Percentiles rank a stretch among this genome's conserved stretches.
phyloP scores from a whole-genome alignment of 2,888 invertebrate genomes.

The Gastracanthus pulcherrimus region DNA sequence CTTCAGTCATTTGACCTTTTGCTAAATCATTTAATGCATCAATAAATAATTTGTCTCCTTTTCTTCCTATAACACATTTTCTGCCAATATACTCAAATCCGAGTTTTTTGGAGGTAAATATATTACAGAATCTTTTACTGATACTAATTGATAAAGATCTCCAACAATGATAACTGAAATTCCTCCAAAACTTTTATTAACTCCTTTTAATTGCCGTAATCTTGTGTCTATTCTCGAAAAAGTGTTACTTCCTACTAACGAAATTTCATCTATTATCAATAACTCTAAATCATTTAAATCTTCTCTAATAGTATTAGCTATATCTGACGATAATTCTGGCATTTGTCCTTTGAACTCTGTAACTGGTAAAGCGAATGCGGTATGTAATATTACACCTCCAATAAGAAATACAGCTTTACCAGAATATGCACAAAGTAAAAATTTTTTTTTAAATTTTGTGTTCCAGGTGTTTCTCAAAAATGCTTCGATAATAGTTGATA shows the following conservation, averaged over 20 bases:
- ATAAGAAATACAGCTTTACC: slow-evolving; percentile 66
- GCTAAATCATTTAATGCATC: slow-evolving; percentile 64
- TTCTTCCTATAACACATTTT: slow-evolving; percentile 57
- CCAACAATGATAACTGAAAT: slow-evolving; percentile 69
- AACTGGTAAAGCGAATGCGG: slow-evolving; percentile 61
- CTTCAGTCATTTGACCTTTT: slow-evolving; percentile 59
- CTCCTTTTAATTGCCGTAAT: slow-evolving; percentile 66
- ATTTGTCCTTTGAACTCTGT: slow-evolving; percentile 35
- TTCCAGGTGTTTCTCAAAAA: slow-evolving; percentile 35
- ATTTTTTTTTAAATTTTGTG: slow-evolving; percentile 61
- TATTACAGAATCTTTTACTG: slow-evolving; percentile 64
- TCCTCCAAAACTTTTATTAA: slow-evolving; percentile 58
- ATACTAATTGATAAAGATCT: slow-evolving; percentile 69
- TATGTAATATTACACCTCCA: slow-evolving; percentile 64
- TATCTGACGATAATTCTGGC: slow-evolving; percentile 42
- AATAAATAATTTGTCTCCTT: slow-evolving; percentile 63
- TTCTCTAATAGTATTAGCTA: slow-evolving; percentile 46
- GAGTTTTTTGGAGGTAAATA: slow-evolving; percentile 54
- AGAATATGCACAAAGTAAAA: slow-evolving; percentile 61
- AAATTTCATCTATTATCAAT: slow-evolving; percentile 71
- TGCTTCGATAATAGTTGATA: slow-evolving; percentile 60
- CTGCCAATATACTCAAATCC: slow-evolving; percentile 37
- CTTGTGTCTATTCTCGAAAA: slow-evolving; percentile 57
- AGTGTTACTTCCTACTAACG: slow-evolving; percentile 65
- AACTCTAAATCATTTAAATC: slow-evolving; percentile 59